Percentiles rank a stretch among this genome's conserved stretches.
phyloP scores from a whole-genome alignment of 2,797 vertebrate species.

The Enteromius paludinosus region DNA sequence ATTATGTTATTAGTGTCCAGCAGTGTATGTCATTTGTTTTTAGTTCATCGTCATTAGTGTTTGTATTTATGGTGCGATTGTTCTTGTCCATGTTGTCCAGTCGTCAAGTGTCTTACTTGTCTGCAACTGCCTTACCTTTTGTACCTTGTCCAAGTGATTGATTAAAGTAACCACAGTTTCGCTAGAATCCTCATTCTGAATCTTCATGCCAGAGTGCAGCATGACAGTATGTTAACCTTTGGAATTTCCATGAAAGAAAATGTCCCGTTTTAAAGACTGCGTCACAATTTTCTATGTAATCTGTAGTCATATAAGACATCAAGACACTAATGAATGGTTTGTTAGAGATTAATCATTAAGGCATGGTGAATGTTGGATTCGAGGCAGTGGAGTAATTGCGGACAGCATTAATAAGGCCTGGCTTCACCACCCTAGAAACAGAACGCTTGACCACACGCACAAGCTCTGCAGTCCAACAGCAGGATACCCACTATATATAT shows the following conservation, averaged over 20 bases:
- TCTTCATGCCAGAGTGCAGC: too few relatives aligned
- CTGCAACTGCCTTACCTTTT: too few relatives aligned
- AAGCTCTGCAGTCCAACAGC: conserved; percentile 1
- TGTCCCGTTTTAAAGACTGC: background rate
- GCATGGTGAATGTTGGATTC: background rate
- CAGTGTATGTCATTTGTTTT: too few relatives aligned
- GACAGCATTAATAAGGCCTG: conserved; percentile 14
- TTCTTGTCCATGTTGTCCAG: too few relatives aligned
- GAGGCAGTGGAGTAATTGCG: conserved; percentile 20
- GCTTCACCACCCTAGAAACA: background rate
- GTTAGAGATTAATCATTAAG: background rate
- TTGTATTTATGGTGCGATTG: too few relatives aligned
- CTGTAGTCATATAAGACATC: background rate
- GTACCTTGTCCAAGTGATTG: too few relatives aligned
- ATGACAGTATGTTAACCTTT: background rate
- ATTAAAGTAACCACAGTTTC: too few relatives aligned
- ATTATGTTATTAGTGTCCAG: too few relatives aligned
- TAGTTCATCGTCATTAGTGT: too few relatives aligned
- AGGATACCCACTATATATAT: background rate
- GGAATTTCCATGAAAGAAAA: background rate
- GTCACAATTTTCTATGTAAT: background rate
- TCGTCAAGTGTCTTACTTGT: too few relatives aligned
- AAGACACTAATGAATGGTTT: background rate
- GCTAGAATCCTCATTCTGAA: too few relatives aligned
- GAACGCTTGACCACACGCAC: conserved; percentile 31